Conservation (phyloP, 2,888 invertebrate species). For the Odontocerum albicorne region DNA sequence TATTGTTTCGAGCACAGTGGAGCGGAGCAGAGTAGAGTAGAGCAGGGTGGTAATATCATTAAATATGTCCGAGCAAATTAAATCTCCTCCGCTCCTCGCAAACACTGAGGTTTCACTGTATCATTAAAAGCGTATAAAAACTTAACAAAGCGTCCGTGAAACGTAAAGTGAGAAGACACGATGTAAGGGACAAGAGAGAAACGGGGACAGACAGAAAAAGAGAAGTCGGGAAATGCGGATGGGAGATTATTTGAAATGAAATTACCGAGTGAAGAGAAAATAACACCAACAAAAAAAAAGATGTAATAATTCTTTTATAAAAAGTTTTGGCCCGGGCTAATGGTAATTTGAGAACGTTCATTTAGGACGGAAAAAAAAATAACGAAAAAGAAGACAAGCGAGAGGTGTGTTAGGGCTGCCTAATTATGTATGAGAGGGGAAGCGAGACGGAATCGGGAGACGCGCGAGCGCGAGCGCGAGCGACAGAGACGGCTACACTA, state of each 20-base stretch:
- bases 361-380: constrained; percentile 22
- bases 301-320: constrained; percentile 37
- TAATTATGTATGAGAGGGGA: constrained; percentile 43
- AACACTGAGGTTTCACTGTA: constrained; percentile 31
- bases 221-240: too few species aligned
- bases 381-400: neutral
- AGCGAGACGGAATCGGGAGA: constrained; percentile 45
- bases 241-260: constrained; percentile 35
- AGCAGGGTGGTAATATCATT: constrained; percentile 31
- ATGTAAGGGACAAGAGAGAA: constrained; percentile 56
- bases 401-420: constrained; percentile 42
- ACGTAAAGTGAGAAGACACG: constrained; percentile 48
- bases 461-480: constrained; percentile 36
- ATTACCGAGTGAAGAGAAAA: constrained; percentile 35
- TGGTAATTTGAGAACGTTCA: constrained; percentile 37
- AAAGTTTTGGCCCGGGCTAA: constrained; percentile 36
- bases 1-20: too few species aligned
- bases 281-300: constrained; percentile 36
- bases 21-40: too few species aligned
- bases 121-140: constrained; percentile 33
- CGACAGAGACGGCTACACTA: neutral
- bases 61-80: constrained; percentile 33
- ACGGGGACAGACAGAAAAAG: too few species aligned
- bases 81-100: constrained; percentile 30
- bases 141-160: constrained; percentile 16